These are phyloP conservation scores for Halictus quadricinctus DNA, from an alignment of 2,888 invertebrate species.

Conservation along the genomic window DNA sequence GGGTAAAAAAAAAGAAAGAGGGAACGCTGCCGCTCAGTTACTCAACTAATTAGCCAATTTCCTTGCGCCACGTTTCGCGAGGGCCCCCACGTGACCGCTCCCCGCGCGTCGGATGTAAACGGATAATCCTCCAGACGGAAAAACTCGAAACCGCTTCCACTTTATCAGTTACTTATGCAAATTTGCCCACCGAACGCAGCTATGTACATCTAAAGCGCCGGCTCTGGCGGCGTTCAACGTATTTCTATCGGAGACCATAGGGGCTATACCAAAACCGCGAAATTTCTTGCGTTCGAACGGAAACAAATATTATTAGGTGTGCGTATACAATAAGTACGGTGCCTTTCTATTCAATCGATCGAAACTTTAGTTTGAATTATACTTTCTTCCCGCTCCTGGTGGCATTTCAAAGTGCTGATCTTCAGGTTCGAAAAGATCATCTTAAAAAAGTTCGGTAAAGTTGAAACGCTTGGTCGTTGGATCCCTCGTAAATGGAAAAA, in stretches of 20 bases:
- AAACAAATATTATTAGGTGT: no score
- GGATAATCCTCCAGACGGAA: constrained; percentile 39
- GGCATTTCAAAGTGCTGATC: no score
- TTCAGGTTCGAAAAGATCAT: no score
- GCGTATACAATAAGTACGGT: no score
- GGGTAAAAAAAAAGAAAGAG: constrained; percentile 18
- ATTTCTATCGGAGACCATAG: constrained; percentile 10
- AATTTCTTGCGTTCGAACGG: no score
- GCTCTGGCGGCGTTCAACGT: background rate
- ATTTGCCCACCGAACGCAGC: constrained; percentile 26
- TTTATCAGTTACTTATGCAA: constrained; percentile 57
- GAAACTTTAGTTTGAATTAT: no score
- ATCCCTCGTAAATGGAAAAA: no score
- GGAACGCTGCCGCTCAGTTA: constrained; percentile 5
- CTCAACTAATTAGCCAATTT: constrained; percentile 55
- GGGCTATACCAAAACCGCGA: background rate
- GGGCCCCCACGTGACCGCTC: background rate
- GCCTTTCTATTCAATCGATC: no score
- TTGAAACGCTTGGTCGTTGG: no score
- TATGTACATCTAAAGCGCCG: constrained; percentile 10
- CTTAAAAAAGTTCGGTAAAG: no score
- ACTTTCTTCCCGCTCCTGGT: no score
- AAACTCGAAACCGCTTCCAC: constrained; percentile 41
- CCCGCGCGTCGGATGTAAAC: constrained; percentile 25
- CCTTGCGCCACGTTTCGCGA: constrained; percentile 41